These are phyloP conservation scores for Drosophila sechellia DNA, from an alignment of 1,140 invertebrate species.

Conservation along the genomic window DNA sequence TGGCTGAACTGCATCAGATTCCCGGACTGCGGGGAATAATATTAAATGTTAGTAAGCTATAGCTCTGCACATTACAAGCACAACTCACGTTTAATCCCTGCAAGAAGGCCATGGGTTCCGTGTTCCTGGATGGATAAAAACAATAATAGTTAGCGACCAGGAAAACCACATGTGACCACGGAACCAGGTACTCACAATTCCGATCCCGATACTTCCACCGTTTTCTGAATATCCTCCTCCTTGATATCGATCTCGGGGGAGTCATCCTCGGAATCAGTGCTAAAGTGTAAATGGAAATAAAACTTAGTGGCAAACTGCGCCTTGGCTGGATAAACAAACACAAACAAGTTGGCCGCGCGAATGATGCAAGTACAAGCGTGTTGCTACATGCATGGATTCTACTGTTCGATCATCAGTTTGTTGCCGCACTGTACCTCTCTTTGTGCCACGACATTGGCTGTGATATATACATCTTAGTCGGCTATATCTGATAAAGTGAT, in stretches of 20 bases:
- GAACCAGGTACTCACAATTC: slow-evolving; percentile 26
- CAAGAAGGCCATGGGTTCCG: slow-evolving; percentile 67
- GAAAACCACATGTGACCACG: slow-evolving; percentile 24
- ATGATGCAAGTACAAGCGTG: slow-evolving; percentile 42
- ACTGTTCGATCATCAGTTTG: not conserved
- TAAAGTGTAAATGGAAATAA: not conserved
- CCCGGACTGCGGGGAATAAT: slow-evolving; percentile 60
- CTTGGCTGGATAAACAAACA: slow-evolving; percentile 1
- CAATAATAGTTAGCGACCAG: not conserved
- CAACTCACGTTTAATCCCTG: slow-evolving; percentile 75
- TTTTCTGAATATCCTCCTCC: slow-evolving; percentile 30
- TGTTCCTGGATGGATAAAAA: slow-evolving; percentile 26
- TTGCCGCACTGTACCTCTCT: slow-evolving; percentile 47
- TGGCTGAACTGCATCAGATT: slow-evolving; percentile 81
- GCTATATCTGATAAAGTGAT: not conserved
- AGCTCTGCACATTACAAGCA: not conserved
- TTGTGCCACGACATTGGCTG: slow-evolving; percentile 64
- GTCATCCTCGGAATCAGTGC: slow-evolving; percentile 29
- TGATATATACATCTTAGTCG: slow-evolving; percentile 34
- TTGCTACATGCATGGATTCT: slow-evolving; percentile 23
- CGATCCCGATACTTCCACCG: slow-evolving; percentile 18
- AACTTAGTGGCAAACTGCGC: not conserved
- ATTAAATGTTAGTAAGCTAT: not conserved
- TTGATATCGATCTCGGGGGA: slow-evolving; percentile 34
- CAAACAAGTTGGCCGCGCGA: not conserved